Percentiles rank a stretch among this genome's conserved stretches.
These are phyloP conservation scores for Nysson spinosus DNA, from an alignment of 2,888 invertebrate genomes.

Conservation along the genomic window DNA sequence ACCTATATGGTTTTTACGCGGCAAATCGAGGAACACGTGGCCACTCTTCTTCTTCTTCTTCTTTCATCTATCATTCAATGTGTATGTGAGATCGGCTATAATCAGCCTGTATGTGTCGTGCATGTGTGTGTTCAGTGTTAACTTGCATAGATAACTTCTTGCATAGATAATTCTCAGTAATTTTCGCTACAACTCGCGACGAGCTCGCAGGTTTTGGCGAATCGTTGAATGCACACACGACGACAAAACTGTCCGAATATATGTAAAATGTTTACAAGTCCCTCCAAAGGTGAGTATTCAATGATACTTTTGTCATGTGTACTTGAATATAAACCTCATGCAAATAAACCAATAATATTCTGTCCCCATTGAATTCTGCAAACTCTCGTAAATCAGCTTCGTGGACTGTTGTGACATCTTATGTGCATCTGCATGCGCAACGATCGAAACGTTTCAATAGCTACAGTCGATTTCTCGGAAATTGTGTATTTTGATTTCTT, in stretches of 20 bases:
- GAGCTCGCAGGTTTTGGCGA: constrained; percentile 45
- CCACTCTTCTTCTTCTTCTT: constrained; percentile 23
- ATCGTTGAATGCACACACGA: not conserved
- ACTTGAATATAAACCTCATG: no score
- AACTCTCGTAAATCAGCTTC: no score
- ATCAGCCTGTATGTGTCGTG: constrained; percentile 8
- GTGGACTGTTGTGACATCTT: no score
- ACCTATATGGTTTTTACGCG: constrained; percentile 36
- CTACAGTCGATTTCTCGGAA: no score
- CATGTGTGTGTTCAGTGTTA: constrained; percentile 9
- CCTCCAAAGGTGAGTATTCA: no score
- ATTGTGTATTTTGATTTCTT: no score
- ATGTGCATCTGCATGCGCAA: no score
- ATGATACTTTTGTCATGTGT: no score
- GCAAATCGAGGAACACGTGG: constrained; percentile 55
- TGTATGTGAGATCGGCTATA: constrained; percentile 39
- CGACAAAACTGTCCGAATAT: not conserved
- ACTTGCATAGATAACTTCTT: constrained; percentile 31
- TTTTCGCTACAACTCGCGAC: constrained; percentile 34
- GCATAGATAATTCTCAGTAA: constrained; percentile 33
- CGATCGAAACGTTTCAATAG: constrained; percentile 2
- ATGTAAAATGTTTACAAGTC: not conserved
- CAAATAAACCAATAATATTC: no score
- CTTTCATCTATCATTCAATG: constrained; percentile 30
- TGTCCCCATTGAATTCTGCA: no score